Conservation (phyloP, 2,888 invertebrate genomes). For the Deilephila porcellus region DNA sequence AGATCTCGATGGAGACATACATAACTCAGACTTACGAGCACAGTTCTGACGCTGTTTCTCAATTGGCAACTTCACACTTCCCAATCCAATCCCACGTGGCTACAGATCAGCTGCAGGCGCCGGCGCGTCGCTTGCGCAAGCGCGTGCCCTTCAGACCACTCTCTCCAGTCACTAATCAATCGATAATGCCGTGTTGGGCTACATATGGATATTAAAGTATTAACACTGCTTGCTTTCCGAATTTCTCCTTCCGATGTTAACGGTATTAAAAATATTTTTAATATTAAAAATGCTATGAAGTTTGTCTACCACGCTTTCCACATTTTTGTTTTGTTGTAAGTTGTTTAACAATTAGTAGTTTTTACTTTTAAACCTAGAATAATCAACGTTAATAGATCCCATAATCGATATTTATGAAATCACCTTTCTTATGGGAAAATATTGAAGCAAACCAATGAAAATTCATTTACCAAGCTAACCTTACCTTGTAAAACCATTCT, state of each 20-base stretch:
- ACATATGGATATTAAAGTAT: not conserved
- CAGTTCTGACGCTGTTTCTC: too few species aligned
- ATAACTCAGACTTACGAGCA: too few species aligned
- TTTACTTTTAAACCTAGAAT: not conserved
- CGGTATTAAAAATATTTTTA: not conserved
- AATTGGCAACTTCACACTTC: too few species aligned
- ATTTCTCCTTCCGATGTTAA: not conserved
- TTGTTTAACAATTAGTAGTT: not conserved
- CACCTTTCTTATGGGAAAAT: not conserved
- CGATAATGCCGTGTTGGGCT: not conserved
- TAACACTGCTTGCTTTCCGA: not conserved
- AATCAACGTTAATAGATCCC: not conserved
- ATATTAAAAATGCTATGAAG: not conserved
- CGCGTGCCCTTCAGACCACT: not conserved
- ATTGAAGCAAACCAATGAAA: not conserved
- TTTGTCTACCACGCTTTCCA: too few species aligned
- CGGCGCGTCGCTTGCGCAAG: constrained; percentile 34
- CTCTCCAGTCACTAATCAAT: not conserved
- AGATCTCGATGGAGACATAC: too few species aligned
- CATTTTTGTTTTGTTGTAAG: not conserved
- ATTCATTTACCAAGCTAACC: not conserved
- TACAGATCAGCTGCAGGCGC: not conserved
- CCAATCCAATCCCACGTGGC: not conserved
- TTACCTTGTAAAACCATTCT: constrained; percentile 22
- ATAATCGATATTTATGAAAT: not conserved